A percentile compares a stretch with the other conserved stretches of the same genome.
phyloP scores from a whole-genome alignment of 2,797 vertebrate species.

The Ataeniobius toweri region DNA sequence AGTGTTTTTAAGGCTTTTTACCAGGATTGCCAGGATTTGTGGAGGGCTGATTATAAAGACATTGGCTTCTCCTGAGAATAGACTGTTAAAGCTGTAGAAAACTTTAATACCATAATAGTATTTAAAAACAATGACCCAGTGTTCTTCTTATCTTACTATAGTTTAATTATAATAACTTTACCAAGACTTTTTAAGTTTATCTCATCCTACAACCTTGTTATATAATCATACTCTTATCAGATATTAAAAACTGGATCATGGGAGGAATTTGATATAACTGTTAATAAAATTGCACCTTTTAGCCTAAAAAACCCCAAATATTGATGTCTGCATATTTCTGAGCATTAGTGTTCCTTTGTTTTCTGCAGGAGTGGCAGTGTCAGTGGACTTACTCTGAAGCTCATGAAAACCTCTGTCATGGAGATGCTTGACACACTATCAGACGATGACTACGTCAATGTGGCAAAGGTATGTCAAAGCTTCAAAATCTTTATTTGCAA shows the following conservation, averaged over 20 bases:
- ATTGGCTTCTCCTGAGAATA: too few relatives aligned
- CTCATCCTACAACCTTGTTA: not conserved
- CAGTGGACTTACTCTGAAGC: constrained; percentile 94
- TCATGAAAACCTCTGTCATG: constrained; percentile 96
- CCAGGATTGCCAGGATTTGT: too few relatives aligned
- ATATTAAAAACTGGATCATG: not conserved
- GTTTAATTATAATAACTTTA: not conserved
- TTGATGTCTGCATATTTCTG: not conserved
- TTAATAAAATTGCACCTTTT: not conserved
- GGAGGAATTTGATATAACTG: not conserved
- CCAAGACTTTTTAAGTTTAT: not conserved
- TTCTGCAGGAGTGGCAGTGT: constrained; percentile 92
- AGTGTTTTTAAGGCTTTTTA: too few relatives aligned
- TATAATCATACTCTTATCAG: not conserved
- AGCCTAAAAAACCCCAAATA: not conserved
- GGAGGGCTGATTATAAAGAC: too few relatives aligned
- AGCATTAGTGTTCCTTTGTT: not conserved
- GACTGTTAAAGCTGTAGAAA: too few relatives aligned
- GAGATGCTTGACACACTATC: constrained; percentile 97
- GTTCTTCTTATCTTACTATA: not conserved
- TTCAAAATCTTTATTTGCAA: not conserved
- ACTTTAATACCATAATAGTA: too few relatives aligned
- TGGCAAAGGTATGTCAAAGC: constrained; percentile 87
- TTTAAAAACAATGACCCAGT: too few relatives aligned
- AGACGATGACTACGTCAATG: constrained; percentile 96